These are phyloP conservation scores for Limnothrissa miodon DNA, from an alignment of 2,113 vertebrate species.

Conservation along the genomic window DNA sequence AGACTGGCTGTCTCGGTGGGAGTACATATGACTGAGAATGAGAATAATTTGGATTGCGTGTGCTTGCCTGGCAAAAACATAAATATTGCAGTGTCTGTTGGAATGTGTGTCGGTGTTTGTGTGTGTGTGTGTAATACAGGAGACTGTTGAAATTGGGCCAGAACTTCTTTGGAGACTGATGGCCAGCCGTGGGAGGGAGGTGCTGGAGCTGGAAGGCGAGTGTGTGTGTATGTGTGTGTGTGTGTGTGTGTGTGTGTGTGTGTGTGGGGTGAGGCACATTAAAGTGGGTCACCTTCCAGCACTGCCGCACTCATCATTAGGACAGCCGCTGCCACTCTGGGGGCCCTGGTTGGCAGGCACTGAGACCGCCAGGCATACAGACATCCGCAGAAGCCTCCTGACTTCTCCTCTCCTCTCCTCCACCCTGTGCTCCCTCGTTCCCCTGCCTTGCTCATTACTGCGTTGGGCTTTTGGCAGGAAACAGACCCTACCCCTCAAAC, in stretches of 20 bases:
- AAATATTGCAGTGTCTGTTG: background rate
- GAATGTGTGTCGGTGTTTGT: background rate
- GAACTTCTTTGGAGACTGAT: slow-evolving; percentile 31
- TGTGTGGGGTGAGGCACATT: slow-evolving; percentile 38
- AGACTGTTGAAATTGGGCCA: slow-evolving; percentile 39
- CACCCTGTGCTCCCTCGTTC: background rate
- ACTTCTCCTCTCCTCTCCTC: slow-evolving; percentile 15
- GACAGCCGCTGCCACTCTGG: slow-evolving; percentile 8
- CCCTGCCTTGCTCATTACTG: slow-evolving; percentile 38
- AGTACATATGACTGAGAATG: background rate
- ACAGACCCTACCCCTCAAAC: slow-evolving; percentile 30
- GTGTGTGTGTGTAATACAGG: slow-evolving; percentile 24
- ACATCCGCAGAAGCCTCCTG: slow-evolving; percentile 8
- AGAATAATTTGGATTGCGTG: background rate
- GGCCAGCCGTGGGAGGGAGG: slow-evolving; percentile 41
- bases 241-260: background rate
- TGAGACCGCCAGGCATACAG: slow-evolving; percentile 17
- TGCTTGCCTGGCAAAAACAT: background rate
- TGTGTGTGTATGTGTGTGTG: slow-evolving; percentile 15
- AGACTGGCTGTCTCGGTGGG: background rate
- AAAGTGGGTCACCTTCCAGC: slow-evolving; percentile 52
- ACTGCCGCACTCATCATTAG: slow-evolving; percentile 37
- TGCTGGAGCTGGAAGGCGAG: background rate
- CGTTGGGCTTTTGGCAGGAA: slow-evolving; percentile 36
- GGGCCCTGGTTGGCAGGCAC: slow-evolving; percentile 27